Conservation (phyloP, 2,797 vertebrate genomes). For the Danio jaintianensis region DNA sequence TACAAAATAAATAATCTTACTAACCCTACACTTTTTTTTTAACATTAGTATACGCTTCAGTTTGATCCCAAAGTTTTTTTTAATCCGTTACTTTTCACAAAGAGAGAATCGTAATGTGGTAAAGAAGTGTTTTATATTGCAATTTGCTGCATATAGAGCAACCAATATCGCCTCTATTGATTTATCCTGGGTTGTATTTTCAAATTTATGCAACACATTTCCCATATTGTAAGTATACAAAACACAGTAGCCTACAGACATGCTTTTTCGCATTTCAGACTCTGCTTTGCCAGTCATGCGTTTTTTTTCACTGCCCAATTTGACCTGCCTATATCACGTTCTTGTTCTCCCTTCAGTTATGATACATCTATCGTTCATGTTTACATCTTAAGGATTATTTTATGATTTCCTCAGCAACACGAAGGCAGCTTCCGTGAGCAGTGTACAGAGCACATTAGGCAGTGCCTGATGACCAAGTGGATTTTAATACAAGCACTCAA, state of each 20-base stretch:
- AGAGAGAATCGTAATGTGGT: conserved; percentile 31
- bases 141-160: conserved; percentile 37
- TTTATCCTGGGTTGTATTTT: conserved; percentile 42
- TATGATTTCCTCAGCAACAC: conserved; percentile 38
- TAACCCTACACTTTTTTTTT: background rate
- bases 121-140: conserved; percentile 48
- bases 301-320: conserved; percentile 38
- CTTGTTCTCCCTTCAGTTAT: conserved; percentile 34
- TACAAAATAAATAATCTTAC: background rate
- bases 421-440: conserved; percentile 47
- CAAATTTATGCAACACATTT: conserved; percentile 50
- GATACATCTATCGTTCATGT: conserved; percentile 26
- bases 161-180: conserved; percentile 27
- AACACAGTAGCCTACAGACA: conserved; percentile 35
- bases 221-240: conserved; percentile 29
- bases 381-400: conserved; percentile 46
- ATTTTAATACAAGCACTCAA: conserved; percentile 31
- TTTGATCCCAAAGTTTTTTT: background rate
- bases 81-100: conserved; percentile 11
- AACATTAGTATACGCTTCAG: background rate
- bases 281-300: conserved; percentile 25
- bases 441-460: conserved; percentile 32
- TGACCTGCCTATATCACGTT: conserved; percentile 14
- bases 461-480: conserved; percentile 27
- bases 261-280: conserved; percentile 35